Evolutionary conservation across 2,113 vertebrate genomes (phyloP).

Genomic region (Zootoca vivipara): DNA sequence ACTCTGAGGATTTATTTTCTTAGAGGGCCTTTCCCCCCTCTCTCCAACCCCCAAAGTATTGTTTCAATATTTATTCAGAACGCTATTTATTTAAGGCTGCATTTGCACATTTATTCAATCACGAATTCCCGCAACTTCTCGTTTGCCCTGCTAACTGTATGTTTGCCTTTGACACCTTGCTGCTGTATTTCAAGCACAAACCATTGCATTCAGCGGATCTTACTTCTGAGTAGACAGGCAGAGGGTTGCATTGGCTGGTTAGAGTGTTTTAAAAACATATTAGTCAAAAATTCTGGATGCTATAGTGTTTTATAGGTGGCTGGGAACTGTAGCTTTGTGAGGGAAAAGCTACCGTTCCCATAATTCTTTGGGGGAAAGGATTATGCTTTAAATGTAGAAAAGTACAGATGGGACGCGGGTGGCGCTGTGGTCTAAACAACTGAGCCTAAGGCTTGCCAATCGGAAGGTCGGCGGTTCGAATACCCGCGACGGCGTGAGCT

Average conservation of each 20-base stretch:
- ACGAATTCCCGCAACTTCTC: background rate
- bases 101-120: constrained; percentile 2
- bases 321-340: too few species aligned
- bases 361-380: too few species aligned
- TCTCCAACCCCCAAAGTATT: background rate
- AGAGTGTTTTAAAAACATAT: background rate
- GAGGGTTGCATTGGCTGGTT: background rate
- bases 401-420: too few species aligned
- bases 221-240: background rate
- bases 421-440: too few species aligned
- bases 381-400: too few species aligned
- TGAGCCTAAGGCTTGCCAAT: too few species aligned
- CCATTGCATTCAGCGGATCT: background rate
- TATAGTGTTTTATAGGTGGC: too few species aligned
- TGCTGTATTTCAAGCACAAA: background rate
- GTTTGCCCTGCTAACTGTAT: background rate
- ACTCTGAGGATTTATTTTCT: background rate
- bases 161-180: background rate
- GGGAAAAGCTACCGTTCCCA: too few species aligned
- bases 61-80: constrained; percentile 15
- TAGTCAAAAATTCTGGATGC: too few species aligned
- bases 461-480: too few species aligned
- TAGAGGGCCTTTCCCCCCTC: background rate
- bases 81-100: background rate
- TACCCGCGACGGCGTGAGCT: too few species aligned